phyloP scores from a whole-genome alignment of 2,888 invertebrate species.

The Yponomeuta evonymella region DNA sequence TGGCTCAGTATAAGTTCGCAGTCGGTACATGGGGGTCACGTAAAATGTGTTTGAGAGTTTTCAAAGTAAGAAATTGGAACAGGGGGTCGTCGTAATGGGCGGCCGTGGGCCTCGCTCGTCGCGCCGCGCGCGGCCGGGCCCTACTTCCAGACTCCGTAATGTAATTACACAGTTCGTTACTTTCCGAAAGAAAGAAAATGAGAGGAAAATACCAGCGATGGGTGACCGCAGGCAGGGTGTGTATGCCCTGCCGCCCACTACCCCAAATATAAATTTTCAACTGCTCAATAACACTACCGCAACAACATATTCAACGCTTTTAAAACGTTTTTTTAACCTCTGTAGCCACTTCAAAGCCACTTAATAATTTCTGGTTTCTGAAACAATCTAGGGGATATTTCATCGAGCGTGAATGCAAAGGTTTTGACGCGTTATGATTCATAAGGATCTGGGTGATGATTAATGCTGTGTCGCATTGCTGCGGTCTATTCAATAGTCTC shows the following conservation, averaged over 20 bases:
- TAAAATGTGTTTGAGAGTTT: slow-evolving; percentile 24
- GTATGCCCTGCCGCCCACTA: slow-evolving; percentile 14
- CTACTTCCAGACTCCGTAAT: slow-evolving; percentile 40
- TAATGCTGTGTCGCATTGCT: slow-evolving; percentile 51
- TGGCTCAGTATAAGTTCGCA: neutral
- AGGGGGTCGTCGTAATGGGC: slow-evolving; percentile 36
- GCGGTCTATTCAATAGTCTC: slow-evolving; percentile 55
- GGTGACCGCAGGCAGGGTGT: slow-evolving; percentile 35
- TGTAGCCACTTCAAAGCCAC: slow-evolving; percentile 21
- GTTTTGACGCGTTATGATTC: slow-evolving; percentile 39
- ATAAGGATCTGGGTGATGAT: slow-evolving; percentile 44
- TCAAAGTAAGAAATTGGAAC: slow-evolving; percentile 36
- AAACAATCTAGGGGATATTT: neutral
- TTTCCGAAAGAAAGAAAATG: slow-evolving; percentile 58
- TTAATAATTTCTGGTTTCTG: slow-evolving; percentile 12
- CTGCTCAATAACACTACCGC: neutral
- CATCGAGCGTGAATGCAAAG: slow-evolving; percentile 3
- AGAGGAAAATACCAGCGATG: slow-evolving; percentile 47
- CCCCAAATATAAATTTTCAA: neutral
- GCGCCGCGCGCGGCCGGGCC: slow-evolving; percentile 45
- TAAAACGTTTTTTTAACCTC: neutral
- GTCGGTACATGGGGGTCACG: slow-evolving; percentile 11
- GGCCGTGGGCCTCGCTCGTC: slow-evolving; percentile 38
- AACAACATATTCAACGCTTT: neutral
- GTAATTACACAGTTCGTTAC: slow-evolving; percentile 67